Percentiles rank a stretch among this genome's conserved stretches.
Evolutionary conservation across 2,113 vertebrate genomes (phyloP).

Genomic region (Fulmarus glacialis): DNA sequence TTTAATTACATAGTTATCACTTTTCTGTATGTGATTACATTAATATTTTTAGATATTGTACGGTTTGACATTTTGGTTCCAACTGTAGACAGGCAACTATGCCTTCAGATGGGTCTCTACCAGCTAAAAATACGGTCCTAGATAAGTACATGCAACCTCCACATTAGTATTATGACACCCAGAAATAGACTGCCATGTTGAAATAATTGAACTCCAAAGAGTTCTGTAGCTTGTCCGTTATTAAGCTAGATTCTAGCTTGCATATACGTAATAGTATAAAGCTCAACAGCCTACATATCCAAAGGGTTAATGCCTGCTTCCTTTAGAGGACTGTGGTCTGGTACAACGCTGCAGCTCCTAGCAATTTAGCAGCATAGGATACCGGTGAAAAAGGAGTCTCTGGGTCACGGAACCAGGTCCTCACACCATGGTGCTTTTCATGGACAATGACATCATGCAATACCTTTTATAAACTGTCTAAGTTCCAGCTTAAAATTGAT

Average conservation of each 20-base stretch:
- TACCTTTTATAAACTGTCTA: neutral
- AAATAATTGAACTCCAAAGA: neutral
- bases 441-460: neutral
- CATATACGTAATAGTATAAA: neutral
- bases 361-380: neutral
- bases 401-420: neutral
- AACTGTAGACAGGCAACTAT: neutral
- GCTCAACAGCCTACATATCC: neutral
- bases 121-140: neutral
- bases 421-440: neutral
- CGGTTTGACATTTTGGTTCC: conserved; percentile 1
- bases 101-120: neutral
- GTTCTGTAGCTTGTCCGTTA: neutral
- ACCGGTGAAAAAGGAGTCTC: neutral
- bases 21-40: neutral
- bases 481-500: neutral
- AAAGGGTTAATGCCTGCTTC: neutral
- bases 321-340: neutral
- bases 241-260: neutral
- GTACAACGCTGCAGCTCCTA: neutral
- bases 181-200: neutral
- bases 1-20: neutral
- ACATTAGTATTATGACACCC: neutral
- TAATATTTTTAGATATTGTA: neutral
- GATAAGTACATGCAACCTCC: neutral